Conservation (phyloP, 2,113 vertebrate genomes). For the Otus sunia region DNA sequence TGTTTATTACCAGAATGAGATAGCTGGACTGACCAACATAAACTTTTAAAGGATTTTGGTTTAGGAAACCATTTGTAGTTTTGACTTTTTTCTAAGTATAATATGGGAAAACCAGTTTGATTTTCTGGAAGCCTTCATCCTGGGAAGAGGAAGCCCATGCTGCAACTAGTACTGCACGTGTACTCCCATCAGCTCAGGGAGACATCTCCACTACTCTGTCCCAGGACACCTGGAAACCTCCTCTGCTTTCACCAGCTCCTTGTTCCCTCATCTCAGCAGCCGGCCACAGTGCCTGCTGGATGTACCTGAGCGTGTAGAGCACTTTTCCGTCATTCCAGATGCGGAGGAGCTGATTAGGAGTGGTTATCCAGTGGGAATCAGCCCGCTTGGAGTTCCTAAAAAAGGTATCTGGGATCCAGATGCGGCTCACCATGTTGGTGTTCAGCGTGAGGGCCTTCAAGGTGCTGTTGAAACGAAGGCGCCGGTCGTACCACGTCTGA, state of each 20-base stretch:
- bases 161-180: background rate
- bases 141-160: background rate
- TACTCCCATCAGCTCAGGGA: background rate
- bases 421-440: constrained; percentile 76
- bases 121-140: background rate
- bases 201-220: background rate
- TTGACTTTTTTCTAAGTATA: background rate
- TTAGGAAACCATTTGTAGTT: background rate
- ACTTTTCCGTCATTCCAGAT: constrained; percentile 81
- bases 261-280: background rate
- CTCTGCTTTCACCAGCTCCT: background rate
- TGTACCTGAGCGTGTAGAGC: constrained; percentile 79
- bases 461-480: constrained; percentile 76
- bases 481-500: constrained; percentile 81
- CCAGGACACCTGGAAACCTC: background rate
- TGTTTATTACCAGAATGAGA: background rate
- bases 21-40: background rate
- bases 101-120: background rate
- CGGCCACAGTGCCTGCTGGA: background rate
- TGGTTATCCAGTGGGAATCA: constrained; percentile 73
- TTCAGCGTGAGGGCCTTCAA: constrained; percentile 76
- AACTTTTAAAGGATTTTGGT: background rate
- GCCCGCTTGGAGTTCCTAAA: constrained; percentile 78
- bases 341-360: constrained; percentile 77
- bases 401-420: constrained; percentile 81